A percentile compares a stretch with the other conserved stretches of the same genome.
Conservation (phyloP, 2,113 vertebrate species). For the Acrocephalus kingi region DNA sequence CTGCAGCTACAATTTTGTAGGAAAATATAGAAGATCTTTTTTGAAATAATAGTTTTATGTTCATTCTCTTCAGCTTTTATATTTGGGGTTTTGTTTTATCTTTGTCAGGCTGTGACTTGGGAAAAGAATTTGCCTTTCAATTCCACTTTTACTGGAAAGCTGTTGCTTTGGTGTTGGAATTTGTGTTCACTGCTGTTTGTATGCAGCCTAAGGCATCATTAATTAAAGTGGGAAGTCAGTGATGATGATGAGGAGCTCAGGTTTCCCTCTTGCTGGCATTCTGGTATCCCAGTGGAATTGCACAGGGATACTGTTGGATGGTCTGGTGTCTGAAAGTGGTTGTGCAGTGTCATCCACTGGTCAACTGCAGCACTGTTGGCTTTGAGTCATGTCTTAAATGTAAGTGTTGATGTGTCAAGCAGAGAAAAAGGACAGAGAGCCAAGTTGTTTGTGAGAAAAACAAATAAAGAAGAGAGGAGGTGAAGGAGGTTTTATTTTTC, state of each 20-base stretch:
- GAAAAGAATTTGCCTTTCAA: background rate
- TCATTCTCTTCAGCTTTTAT: background rate
- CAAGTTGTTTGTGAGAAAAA: background rate
- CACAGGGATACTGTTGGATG: background rate
- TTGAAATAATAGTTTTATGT: background rate
- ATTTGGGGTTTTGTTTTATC: background rate
- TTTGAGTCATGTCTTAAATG: background rate
- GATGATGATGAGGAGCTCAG: background rate
- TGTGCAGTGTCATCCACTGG: background rate
- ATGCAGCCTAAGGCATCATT: background rate
- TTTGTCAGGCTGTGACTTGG: background rate
- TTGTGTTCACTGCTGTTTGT: background rate
- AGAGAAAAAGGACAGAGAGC: background rate
- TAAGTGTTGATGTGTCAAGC: background rate
- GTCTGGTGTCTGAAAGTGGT: background rate
- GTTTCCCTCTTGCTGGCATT: background rate
- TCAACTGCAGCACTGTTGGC: background rate
- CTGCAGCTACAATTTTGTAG: background rate
- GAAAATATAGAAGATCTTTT: background rate
- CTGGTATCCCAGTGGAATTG: background rate
- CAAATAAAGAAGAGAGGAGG: background rate
- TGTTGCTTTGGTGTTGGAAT: background rate
- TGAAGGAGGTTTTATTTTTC: background rate
- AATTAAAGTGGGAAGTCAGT: background rate
- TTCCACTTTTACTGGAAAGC: background rate